Conservation (phyloP, 2,113 vertebrate genomes). For the Ciconia stormi region DNA sequence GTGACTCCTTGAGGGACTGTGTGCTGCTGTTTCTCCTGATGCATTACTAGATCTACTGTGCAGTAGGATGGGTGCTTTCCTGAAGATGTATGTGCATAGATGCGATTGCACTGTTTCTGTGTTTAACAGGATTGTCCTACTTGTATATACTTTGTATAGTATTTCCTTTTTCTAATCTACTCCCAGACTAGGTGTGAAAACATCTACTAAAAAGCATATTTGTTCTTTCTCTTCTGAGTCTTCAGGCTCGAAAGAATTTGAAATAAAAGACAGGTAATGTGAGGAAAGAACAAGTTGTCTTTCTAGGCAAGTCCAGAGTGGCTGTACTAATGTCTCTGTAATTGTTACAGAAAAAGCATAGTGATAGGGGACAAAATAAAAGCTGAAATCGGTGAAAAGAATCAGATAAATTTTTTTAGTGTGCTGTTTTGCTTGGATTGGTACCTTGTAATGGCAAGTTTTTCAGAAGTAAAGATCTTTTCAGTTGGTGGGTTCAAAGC, state of each 20-base stretch:
- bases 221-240: not conserved
- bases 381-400: not conserved
- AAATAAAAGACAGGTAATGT: not conserved
- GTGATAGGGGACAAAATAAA: not conserved
- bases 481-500: not conserved
- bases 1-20: not conserved
- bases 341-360: not conserved
- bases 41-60: rapidly evolving
- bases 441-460: not conserved
- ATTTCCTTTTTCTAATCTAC: not conserved
- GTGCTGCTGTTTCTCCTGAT: not conserved
- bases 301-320: not conserved
- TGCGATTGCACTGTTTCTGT: not conserved
- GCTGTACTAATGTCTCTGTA: not conserved
- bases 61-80: not conserved
- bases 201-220: not conserved
- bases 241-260: not conserved
- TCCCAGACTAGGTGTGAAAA: not conserved
- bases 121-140: not conserved
- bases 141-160: not conserved
- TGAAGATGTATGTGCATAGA: rapidly evolving
- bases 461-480: not conserved
- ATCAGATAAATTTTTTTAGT: not conserved
- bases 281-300: not conserved
- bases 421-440: not conserved